Evolutionary conservation across 2,797 vertebrate species (phyloP).

Genomic region (Melanogrammus aeglefinus): DNA sequence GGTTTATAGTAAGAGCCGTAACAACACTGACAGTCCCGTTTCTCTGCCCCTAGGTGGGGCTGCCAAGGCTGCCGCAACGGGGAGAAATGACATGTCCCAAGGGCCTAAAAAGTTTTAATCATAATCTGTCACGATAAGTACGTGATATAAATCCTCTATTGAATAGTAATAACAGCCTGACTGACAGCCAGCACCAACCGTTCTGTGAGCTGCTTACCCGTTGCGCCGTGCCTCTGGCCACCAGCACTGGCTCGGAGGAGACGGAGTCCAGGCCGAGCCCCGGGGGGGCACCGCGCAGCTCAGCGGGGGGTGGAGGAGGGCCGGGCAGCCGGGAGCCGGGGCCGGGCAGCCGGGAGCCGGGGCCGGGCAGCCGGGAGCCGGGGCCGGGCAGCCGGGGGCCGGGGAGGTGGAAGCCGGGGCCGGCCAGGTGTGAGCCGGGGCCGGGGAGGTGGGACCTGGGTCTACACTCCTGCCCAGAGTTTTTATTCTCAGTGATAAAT

Average conservation of each 20-base stretch:
- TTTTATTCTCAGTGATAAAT: constrained; percentile 48
- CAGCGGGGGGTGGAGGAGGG: constrained; percentile 55
- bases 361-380: neutral
- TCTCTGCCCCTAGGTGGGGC: neutral
- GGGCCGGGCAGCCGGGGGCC: neutral
- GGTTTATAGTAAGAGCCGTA: constrained; percentile 44
- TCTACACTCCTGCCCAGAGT: neutral
- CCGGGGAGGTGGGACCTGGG: neutral
- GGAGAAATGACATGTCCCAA: neutral
- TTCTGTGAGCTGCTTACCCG: constrained; percentile 38
- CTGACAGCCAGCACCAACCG: neutral
- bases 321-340: constrained; percentile 34
- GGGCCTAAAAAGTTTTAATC: neutral
- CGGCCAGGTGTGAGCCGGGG: neutral
- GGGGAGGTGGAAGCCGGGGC: too few species aligned
- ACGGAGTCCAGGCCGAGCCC: constrained; percentile 22
- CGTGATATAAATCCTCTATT: too few species aligned
- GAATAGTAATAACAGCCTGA: too few species aligned
- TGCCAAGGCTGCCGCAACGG: neutral
- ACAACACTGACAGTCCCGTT: neutral
- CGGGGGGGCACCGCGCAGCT: constrained; percentile 13
- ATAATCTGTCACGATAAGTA: too few species aligned
- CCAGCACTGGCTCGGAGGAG: constrained; percentile 45
- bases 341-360: constrained; percentile 30
- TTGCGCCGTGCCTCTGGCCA: constrained; percentile 61